Evolutionary conservation across 2,888 invertebrate genomes (phyloP).

Genomic region (Melanostoma mellinum): DNA sequence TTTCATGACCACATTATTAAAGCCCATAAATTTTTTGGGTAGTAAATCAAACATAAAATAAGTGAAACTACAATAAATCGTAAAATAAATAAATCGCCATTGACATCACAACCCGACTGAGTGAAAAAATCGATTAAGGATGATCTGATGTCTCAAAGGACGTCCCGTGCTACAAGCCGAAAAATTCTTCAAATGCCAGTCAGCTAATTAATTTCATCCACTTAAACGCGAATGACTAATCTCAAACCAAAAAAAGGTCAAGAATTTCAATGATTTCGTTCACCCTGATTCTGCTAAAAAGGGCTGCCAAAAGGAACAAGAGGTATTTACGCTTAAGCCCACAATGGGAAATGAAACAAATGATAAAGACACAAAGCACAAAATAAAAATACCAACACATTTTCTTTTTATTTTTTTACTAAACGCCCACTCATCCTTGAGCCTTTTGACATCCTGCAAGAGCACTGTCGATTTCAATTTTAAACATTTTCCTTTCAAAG

Average conservation of each 20-base stretch:
- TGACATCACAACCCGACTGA: too few relatives aligned
- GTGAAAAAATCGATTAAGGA: too few relatives aligned
- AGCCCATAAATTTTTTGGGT: too few relatives aligned
- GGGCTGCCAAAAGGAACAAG: not conserved
- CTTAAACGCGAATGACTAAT: slow-evolving; percentile 22
- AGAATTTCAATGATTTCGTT: slow-evolving; percentile 34
- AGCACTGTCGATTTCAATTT: slow-evolving; percentile 34
- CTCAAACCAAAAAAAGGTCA: slow-evolving; percentile 14
- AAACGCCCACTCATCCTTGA: slow-evolving; percentile 30
- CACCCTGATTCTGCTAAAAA: slow-evolving; percentile 24
- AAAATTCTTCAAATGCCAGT: not conserved
- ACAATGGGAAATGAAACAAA: slow-evolving; percentile 11
- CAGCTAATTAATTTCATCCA: slow-evolving; percentile 27
- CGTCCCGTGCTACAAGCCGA: not conserved
- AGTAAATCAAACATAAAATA: too few relatives aligned
- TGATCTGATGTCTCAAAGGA: too few relatives aligned
- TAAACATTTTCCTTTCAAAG: not conserved
- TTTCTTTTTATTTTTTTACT: slow-evolving; percentile 43
- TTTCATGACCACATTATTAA: too few relatives aligned
- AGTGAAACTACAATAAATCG: too few relatives aligned
- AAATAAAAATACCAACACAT: slow-evolving; percentile 64
- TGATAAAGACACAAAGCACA: slow-evolving; percentile 37
- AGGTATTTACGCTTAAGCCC: not conserved
- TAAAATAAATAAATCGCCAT: too few relatives aligned
- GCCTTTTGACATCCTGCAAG: slow-evolving; percentile 36